Conservation (phyloP, 92 coral and sea anemone genomes). For the Metridium senile region DNA sequence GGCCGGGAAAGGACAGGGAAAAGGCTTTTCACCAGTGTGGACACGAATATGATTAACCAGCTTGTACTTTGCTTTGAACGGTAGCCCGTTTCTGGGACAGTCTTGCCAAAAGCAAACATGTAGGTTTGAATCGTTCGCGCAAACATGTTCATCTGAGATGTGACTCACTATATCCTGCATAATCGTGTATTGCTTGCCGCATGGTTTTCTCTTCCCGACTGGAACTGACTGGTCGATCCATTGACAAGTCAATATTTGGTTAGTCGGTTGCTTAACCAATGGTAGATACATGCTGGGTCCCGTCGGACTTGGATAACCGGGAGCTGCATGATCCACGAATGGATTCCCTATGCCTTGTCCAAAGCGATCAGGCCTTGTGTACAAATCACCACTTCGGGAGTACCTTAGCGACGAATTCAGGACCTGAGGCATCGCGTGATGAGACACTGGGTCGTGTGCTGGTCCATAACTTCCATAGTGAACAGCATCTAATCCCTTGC, state of each 20-base stretch:
- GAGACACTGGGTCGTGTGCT: slow-evolving; percentile 74
- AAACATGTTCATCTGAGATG: slow-evolving; percentile 97
- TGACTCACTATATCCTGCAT: slow-evolving; percentile 97
- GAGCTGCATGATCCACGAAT: slow-evolving; percentile 80
- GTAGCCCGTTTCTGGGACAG: slow-evolving; percentile 86
- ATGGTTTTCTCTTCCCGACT: slow-evolving; percentile 88
- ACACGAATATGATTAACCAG: slow-evolving; percentile 98
- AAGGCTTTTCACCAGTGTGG: slow-evolving; percentile 98
- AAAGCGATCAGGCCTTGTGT: slow-evolving; percentile 74
- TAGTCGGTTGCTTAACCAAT: slow-evolving; percentile 88
- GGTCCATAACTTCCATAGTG: slow-evolving; percentile 81
- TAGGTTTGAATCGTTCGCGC: slow-evolving; percentile 85
- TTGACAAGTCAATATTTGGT: slow-evolving; percentile 94
- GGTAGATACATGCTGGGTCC: slow-evolving; percentile 86
- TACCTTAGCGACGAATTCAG: slow-evolving; percentile 73
- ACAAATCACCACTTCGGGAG: slow-evolving; percentile 70
- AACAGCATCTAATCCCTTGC: slow-evolving; percentile 82
- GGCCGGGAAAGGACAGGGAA: slow-evolving; percentile 95
- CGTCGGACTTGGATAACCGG: slow-evolving; percentile 79
- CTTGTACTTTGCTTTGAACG: slow-evolving; percentile 99
- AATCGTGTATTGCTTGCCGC: slow-evolving; percentile 93
- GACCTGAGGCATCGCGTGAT: slow-evolving; percentile 84
- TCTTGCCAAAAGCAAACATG: slow-evolving; percentile 99
- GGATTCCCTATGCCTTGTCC: slow-evolving; percentile 79
- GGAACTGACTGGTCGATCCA: slow-evolving; percentile 96